Base-by-base conservation (phyloP, 2,113 vertebrate species). In the Cheilinus undulatus region DNA sequence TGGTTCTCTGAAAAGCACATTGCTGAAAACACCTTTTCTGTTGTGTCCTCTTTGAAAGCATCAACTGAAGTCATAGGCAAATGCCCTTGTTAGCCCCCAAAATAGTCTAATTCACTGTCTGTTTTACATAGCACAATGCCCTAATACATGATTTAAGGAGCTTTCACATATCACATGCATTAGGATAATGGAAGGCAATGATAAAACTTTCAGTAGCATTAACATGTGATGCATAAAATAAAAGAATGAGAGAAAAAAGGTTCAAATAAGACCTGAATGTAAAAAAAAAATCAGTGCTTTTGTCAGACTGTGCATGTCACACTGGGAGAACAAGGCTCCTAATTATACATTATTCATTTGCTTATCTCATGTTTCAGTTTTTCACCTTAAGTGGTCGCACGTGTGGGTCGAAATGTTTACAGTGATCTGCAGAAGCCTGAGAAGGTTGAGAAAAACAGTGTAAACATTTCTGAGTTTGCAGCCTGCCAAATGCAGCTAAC, bases 131-230 rank as follows among this genome's bases (percentile, higher is more conserved):
- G 73, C 76, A 89, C 88, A 88, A 89, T 92, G 73, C 73, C 72
- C 90, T 93, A 88, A 93, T 93, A 90, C 90, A 94, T 92, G 90
- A 94, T 93, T 93, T 86, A 94, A 88, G 80, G 70, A 81, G 74
- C 80, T 87, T 91, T 88, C 69, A 58, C 73, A 32, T 84, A 88
- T 84, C 77, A 67, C 62, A 85, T 88, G 88, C 92, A 91, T 94
- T 92, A 92, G 71, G 86, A 91, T 91, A 93, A 92, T 92, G 88
- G 90, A 92, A 81, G 69, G 3, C 45, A 76, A 86, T 89, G 53
- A 92, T 93, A 85, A 92, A 93, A 92, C 59, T 93, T 94, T 93
- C 62, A 93, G 76, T 20, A 92, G 90, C 91, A 92, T 93, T 92
- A 92, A 92, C 88, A 90, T 91, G 82, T 90, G 87, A 93, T 93